phyloP scores from a whole-genome alignment of 1,140 invertebrate genomes.

The Adoxophyes honmai region DNA sequence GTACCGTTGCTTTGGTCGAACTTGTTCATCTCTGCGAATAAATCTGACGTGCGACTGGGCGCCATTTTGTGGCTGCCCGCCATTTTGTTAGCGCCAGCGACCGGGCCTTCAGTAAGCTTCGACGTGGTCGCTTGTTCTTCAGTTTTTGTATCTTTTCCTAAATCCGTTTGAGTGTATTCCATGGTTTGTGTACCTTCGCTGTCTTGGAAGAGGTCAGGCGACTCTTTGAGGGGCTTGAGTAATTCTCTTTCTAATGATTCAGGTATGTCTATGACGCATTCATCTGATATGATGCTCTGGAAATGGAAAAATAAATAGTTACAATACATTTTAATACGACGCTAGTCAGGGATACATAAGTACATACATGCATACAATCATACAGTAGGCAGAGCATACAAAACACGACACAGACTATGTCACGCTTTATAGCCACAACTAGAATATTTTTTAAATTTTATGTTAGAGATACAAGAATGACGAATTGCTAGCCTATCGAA shows the following conservation, averaged over 20 bases:
- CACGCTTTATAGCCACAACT: too few relatives aligned
- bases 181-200: conserved; percentile 12
- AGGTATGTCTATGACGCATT: neutral
- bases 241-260: conserved; percentile 16
- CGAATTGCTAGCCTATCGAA: too few relatives aligned
- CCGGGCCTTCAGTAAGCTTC: too few relatives aligned
- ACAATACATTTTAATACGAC: conserved; percentile 24
- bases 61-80: conserved; percentile 4
- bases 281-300: neutral
- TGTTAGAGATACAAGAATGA: too few relatives aligned
- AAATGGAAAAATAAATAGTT: neutral
- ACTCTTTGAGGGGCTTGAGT: conserved; percentile 21
- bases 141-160: neutral
- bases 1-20: conserved; percentile 41
- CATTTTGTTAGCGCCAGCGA: neutral
- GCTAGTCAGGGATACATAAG: too few relatives aligned
- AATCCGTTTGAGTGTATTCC: too few relatives aligned
- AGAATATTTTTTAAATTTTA: too few relatives aligned
- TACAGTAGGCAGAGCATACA: too few relatives aligned
- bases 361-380: neutral
- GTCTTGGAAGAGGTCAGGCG: conserved; percentile 35
- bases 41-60: conserved; percentile 26
- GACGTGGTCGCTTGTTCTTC: neutral
- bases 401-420: too few relatives aligned
- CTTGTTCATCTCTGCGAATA: conserved; percentile 54